phyloP scores from a whole-genome alignment of 2,797 vertebrate genomes.

The Helostoma temminkii region DNA sequence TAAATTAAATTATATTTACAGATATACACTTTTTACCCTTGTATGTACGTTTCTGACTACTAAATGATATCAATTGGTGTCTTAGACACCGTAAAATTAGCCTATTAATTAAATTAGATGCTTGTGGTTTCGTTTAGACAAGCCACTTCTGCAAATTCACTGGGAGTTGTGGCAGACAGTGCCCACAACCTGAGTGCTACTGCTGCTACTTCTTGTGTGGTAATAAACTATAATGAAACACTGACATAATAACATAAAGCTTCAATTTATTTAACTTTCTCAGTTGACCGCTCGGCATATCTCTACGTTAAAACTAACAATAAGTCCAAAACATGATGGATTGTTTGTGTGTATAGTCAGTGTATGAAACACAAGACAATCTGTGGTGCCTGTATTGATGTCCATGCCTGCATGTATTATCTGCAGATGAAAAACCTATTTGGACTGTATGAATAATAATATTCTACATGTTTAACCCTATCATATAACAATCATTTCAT shows the following conservation, averaged over 20 bases:
- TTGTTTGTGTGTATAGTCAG: conserved; percentile 25
- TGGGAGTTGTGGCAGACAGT: neutral
- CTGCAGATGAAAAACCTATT: conserved; percentile 75
- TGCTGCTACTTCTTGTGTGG: neutral
- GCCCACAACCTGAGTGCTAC: neutral
- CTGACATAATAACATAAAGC: conserved; percentile 15
- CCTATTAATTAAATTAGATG: neutral
- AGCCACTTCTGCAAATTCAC: neutral
- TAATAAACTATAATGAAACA: conserved; percentile 17
- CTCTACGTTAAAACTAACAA: conserved; percentile 9
- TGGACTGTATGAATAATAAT: conserved; percentile 75
- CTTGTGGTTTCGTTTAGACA: neutral
- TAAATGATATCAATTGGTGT: neutral
- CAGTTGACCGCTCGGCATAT: neutral
- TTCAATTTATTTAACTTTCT: neutral
- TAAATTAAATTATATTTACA: no score
- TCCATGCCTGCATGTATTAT: conserved; percentile 60
- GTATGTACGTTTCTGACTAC: neutral
- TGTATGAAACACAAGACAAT: conserved; percentile 40
- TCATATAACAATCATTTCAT: conserved; percentile 76
- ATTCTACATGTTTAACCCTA: conserved; percentile 74
- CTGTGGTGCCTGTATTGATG: conserved; percentile 52
- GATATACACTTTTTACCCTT: no score
- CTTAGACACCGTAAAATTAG: neutral
- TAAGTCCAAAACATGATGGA: conserved; percentile 29